phyloP scores from a whole-genome alignment of 1,140 invertebrate genomes.

The Onthophagus taurus region DNA sequence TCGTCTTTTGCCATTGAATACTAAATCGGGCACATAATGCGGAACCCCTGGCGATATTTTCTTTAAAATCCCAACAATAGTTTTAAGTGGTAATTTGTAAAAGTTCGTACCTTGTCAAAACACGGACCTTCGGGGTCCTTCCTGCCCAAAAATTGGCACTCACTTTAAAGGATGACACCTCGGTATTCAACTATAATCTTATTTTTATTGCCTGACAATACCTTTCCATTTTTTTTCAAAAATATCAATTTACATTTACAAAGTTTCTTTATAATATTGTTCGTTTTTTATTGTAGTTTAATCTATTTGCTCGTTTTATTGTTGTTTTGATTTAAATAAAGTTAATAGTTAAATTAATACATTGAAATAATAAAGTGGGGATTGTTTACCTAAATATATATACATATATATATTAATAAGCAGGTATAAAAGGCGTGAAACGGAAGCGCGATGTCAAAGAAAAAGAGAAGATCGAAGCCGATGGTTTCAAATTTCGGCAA shows the following conservation, averaged over 20 bases:
- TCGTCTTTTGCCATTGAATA: too few relatives aligned
- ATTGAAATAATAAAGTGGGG: too few relatives aligned
- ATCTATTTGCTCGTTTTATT: too few relatives aligned
- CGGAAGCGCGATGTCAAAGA: too few relatives aligned
- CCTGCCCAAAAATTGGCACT: slow-evolving; percentile 9
- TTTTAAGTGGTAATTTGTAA: slow-evolving; percentile 13
- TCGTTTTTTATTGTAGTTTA: background rate
- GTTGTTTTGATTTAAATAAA: background rate
- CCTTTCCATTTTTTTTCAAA: background rate
- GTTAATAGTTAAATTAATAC: background rate
- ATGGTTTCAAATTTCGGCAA: too few relatives aligned
- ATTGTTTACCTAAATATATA: too few relatives aligned
- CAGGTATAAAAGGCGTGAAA: too few relatives aligned
- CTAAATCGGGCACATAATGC: too few relatives aligned
- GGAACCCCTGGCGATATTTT: slow-evolving; percentile 5
- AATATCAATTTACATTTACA: slow-evolving; percentile 8
- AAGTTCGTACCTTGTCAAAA: slow-evolving; percentile 13
- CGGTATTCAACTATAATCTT: too few relatives aligned
- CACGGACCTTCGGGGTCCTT: slow-evolving; percentile 2
- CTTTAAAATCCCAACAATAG: slow-evolving; percentile 3
- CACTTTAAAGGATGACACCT: slow-evolving; percentile 5
- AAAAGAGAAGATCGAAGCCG: too few relatives aligned
- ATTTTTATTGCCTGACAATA: too few relatives aligned
- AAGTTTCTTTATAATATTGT: background rate
- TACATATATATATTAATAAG: too few relatives aligned